Evolutionary conservation across 2,797 vertebrate genomes (phyloP), one percentile per base, ranked within the genome.

Genomic region (Acomys russatus): DNA sequence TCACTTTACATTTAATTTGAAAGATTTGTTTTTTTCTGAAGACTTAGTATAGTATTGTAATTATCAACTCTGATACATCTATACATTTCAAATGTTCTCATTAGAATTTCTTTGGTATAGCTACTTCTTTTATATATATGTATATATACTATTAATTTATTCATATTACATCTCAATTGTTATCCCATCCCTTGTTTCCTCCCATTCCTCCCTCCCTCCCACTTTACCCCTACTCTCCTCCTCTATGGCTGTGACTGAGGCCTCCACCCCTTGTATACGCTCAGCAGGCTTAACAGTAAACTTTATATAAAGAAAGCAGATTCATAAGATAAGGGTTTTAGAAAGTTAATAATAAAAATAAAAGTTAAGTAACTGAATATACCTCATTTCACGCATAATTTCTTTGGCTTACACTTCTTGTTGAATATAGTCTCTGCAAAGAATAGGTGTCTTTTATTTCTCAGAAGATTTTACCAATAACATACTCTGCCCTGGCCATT

Each of bases 211-310:
- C 44, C 44, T 44, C 44, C 44, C 44, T 44, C 44, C 44, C 3
- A 44, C 44, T 44, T 44, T 44, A 44, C 44, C 44, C 44, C 44
- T 44, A 44, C 44, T 44, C 44, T 44, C 44, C 44, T 44, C 44
- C 44, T 44, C 44, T 44, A 44, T 44, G 44, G 4, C 44, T 44
- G 44, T 44, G 44, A 44, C 4, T 44, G 44, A 44, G 44, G 4
- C 44, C 44, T 44, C 44, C 44, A 3, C 44, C 44, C 44, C 44
- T 4, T 44, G 44, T 44, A 44, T 44, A 44, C 4, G 44, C 8
- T 59, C 90, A 97, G 77, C 2, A 59, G 44, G 68, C 35, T 77
- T 22, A 28, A 78, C 73, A 84, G 76, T 78, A 87, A 61, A 59
- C 3, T 38, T 84, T 51, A 61, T 33, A 63, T 49, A 64, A 70